Conservation (phyloP, 2,797 vertebrate species). For the Myotis findleyi region DNA sequence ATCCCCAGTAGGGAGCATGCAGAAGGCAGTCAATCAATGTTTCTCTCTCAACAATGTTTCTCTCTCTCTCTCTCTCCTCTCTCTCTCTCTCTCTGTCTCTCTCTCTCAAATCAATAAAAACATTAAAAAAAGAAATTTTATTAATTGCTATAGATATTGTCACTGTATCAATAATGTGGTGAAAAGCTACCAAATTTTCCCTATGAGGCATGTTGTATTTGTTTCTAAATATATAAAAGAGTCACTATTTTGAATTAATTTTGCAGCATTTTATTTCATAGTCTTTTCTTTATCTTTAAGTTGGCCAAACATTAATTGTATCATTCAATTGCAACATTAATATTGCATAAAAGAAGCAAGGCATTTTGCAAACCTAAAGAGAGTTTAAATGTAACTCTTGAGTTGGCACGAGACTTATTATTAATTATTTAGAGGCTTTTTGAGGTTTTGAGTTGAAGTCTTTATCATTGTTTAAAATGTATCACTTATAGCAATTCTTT, state of each 20-base stretch:
- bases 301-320: slow-evolving; percentile 17
- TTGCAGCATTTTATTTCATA: not conserved
- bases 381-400: slow-evolving; percentile 39
- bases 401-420: slow-evolving; percentile 11
- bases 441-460: slow-evolving; percentile 5
- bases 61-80: too few relatives aligned
- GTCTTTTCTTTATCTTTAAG: not conserved
- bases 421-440: slow-evolving; percentile 59
- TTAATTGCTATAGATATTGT: not conserved
- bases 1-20: too few relatives aligned
- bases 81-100: too few relatives aligned
- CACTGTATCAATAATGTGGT: not conserved
- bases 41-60: too few relatives aligned
- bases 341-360: slow-evolving; percentile 45
- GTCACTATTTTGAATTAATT: not conserved
- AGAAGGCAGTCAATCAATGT: too few relatives aligned
- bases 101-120: too few relatives aligned
- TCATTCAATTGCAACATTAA: slow-evolving; percentile 49
- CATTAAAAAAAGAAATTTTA: not conserved
- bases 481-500: not conserved
- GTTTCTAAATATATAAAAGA: not conserved
- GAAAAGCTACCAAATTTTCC: slow-evolving; percentile 5
- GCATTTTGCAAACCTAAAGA: not conserved
- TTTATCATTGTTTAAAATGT: slow-evolving; percentile 54
- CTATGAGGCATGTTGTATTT: not conserved